phyloP scores from a whole-genome alignment of 92 coral and sea anemone species.

The Chrysogorgia sp. region DNA sequence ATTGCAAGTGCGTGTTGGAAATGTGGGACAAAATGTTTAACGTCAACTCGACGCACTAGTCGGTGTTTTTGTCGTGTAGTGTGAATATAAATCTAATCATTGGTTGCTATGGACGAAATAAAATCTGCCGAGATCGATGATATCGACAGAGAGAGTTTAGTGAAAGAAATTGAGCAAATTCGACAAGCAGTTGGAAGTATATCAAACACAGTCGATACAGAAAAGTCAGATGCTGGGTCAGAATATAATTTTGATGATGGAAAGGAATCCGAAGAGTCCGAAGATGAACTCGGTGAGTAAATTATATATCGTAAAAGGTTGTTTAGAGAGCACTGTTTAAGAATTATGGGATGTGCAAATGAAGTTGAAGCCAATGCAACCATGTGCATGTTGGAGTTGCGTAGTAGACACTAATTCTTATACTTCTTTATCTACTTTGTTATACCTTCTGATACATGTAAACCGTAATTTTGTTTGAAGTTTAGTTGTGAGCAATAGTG shows the following conservation, averaged over 20 bases:
- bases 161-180: slow-evolving; percentile 83
- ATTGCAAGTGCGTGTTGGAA: neutral
- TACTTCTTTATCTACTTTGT: too few species aligned
- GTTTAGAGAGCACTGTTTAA: too few species aligned
- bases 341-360: neutral
- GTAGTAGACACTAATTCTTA: too few species aligned
- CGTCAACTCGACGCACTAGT: neutral
- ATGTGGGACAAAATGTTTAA: neutral
- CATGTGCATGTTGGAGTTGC: too few species aligned
- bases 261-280: slow-evolving; percentile 18
- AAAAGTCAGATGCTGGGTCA: slow-evolving; percentile 5
- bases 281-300: slow-evolving; percentile 37
- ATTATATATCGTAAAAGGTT: neutral
- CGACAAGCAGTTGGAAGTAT: slow-evolving; percentile 73
- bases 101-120: slow-evolving; percentile 38
- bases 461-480: too few species aligned
- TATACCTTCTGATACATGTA: too few species aligned
- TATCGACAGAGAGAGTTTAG: slow-evolving; percentile 71
- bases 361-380: too few species aligned
- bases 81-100: neutral
- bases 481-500: too few species aligned
- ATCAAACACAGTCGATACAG: slow-evolving; percentile 11
- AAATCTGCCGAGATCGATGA: slow-evolving; percentile 54
- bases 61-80: neutral
- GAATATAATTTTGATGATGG: slow-evolving; percentile 5